Percentiles rank a stretch among this genome's conserved stretches.
Conservation (phyloP, 2,888 invertebrate genomes). For the Abrostola triplasia region DNA sequence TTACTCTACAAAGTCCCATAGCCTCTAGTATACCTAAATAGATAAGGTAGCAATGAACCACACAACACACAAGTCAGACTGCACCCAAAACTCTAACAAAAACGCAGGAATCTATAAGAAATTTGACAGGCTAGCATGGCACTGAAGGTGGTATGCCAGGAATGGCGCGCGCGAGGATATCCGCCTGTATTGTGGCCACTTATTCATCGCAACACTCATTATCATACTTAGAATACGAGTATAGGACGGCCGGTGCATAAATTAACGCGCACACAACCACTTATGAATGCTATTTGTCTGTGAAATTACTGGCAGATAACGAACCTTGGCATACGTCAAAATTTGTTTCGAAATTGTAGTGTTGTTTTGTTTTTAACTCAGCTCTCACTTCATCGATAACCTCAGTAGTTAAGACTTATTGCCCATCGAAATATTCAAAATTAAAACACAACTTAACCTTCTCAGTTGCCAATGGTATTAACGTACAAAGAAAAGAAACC, state of each 20-base stretch:
- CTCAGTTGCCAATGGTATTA: not conserved
- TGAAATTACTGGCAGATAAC: conserved; percentile 44
- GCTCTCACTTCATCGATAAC: too few relatives aligned
- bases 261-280: conserved; percentile 51
- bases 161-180: conserved; percentile 63
- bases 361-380: not conserved
- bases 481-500: not conserved
- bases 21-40: too few relatives aligned
- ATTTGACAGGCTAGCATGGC: conserved; percentile 53
- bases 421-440: too few relatives aligned
- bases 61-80: not conserved
- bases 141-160: conserved; percentile 45
- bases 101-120: conserved; percentile 32
- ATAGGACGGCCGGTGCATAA: conserved; percentile 50
- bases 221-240: conserved; percentile 53
- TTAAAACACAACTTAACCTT: too few relatives aligned
- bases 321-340: not conserved
- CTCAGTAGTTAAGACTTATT: too few relatives aligned
- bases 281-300: conserved; percentile 56
- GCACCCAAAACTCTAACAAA: conserved; percentile 3
- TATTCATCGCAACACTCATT: conserved; percentile 70
- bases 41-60: too few relatives aligned
- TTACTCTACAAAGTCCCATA: too few relatives aligned
- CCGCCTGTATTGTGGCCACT: conserved; percentile 58
- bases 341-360: not conserved